Percentiles rank a stretch among this genome's conserved stretches.
Evolutionary conservation across 2,113 vertebrate species (phyloP).

Genomic region (Mastomys natalensis): DNA sequence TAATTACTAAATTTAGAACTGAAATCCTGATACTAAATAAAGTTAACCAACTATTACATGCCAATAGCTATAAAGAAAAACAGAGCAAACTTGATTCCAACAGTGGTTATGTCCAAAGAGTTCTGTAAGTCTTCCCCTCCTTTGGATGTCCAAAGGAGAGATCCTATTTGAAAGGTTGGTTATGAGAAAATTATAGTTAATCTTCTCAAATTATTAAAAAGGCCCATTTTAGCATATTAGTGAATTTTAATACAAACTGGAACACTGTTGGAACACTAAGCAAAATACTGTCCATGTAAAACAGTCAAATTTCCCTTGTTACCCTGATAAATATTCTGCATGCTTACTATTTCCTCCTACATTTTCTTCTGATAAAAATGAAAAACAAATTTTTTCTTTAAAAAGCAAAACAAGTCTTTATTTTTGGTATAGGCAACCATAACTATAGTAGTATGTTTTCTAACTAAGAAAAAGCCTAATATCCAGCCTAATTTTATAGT

Average conservation of each 20-base stretch:
- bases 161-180: conserved; percentile 52
- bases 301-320: not conserved
- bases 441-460: not conserved
- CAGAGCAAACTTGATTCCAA: conserved; percentile 66
- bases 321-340: not conserved
- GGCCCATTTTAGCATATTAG: not conserved
- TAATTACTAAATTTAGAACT: conserved; percentile 57
- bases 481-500: conserved; percentile 30
- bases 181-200: conserved; percentile 47
- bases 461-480: conserved; percentile 26
- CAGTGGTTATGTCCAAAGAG: conserved; percentile 44
- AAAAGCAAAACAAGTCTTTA: not conserved
- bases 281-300: not conserved
- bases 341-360: conserved; percentile 15
- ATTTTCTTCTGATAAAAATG: conserved; percentile 10
- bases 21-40: conserved; percentile 56
- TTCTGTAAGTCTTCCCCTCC: not conserved
- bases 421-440: conserved; percentile 5
- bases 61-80: conserved; percentile 65
- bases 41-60: conserved; percentile 54
- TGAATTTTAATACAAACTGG: not conserved
- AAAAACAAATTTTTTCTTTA: not conserved
- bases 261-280: conserved; percentile 18
- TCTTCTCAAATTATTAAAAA: conserved; percentile 46
- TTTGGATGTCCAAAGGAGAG: not conserved